Evolutionary conservation across 1,140 invertebrate genomes (phyloP).

Genomic region (Saccostrea echinata): DNA sequence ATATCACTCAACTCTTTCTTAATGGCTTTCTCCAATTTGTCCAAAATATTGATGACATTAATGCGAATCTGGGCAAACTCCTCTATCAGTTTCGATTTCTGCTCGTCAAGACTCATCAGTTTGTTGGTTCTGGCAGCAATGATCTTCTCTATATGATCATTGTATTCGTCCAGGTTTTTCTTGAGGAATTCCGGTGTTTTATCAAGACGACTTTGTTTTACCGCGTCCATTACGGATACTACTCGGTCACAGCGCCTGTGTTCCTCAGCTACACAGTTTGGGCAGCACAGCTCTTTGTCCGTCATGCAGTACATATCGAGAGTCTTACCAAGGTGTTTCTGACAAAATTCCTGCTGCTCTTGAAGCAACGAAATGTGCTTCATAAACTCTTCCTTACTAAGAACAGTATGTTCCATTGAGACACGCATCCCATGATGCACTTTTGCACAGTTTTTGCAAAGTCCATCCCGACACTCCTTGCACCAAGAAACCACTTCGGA

Average conservation of each 20-base stretch:
- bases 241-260: constrained; percentile 56
- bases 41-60: constrained; percentile 52
- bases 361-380: constrained; percentile 54
- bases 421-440: constrained; percentile 57
- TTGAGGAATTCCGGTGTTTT: constrained; percentile 54
- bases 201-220: constrained; percentile 47
- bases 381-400: constrained; percentile 54
- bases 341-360: constrained; percentile 50
- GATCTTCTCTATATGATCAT: constrained; percentile 48
- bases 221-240: constrained; percentile 50
- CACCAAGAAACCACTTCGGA: constrained; percentile 53
- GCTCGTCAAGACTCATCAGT: constrained; percentile 45
- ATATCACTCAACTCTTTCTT: constrained; percentile 49
- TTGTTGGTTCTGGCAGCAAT: constrained; percentile 49
- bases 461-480: constrained; percentile 57
- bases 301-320: constrained; percentile 53
- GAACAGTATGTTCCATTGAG: constrained; percentile 58
- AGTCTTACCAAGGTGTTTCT: constrained; percentile 53
- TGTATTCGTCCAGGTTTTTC: constrained; percentile 49
- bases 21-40: constrained; percentile 52
- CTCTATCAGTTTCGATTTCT: constrained; percentile 46
- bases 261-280: constrained; percentile 58
- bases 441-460: constrained; percentile 56
- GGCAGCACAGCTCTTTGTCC: constrained; percentile 57
- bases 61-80: constrained; percentile 54